A percentile compares a stretch with the other conserved stretches of the same genome.
These are phyloP conservation scores for Lytechinus pictus DNA, from an alignment of 35 echinoderm and acorn worm species.

Conservation along the genomic window DNA sequence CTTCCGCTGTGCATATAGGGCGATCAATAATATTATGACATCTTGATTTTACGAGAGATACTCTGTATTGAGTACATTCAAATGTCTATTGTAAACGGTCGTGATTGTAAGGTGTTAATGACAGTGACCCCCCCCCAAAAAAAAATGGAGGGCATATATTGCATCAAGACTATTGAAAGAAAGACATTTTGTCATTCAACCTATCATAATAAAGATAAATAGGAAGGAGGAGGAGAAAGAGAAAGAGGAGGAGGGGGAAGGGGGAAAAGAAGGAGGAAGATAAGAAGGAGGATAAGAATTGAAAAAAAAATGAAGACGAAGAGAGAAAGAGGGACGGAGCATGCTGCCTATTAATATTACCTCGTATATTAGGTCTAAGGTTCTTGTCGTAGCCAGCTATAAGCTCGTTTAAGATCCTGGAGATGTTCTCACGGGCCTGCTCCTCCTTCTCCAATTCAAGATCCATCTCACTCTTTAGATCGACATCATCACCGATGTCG, in stretches of 20 bases:
- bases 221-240: too few species aligned
- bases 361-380: constrained; percentile 70
- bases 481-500: background rate
- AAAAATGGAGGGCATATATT: too few species aligned
- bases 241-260: background rate
- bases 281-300: too few species aligned
- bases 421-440: constrained; percentile 73
- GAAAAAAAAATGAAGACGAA: too few species aligned
- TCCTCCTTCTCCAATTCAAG: constrained; percentile 61
- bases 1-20: background rate
- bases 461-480: background rate
- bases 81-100: background rate
- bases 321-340: background rate
- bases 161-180: too few species aligned
- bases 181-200: too few species aligned
- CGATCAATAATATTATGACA: background rate
- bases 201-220: too few species aligned
- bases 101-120: background rate
- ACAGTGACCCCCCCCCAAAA: background rate
- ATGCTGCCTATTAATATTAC: constrained; percentile 27
- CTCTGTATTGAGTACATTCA: background rate
- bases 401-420: constrained; percentile 65
- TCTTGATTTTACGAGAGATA: background rate
- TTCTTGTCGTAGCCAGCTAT: constrained; percentile 72
- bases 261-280: too few species aligned